phyloP scores from a whole-genome alignment of 1,140 invertebrate species.

The Anadara kagoshimensis region DNA sequence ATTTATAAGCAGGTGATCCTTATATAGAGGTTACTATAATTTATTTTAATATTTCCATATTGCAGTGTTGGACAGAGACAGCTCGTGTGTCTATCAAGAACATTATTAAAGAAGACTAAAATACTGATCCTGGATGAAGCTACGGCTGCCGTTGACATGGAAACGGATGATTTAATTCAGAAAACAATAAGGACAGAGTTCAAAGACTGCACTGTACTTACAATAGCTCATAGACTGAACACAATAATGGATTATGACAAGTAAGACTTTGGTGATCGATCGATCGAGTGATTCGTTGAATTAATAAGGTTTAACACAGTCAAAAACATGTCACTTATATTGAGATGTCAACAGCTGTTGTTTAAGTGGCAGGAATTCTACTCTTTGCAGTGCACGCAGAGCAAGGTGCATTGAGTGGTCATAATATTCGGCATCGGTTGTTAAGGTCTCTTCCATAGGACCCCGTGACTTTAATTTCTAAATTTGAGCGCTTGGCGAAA shows the following conservation, averaged over 20 bases:
- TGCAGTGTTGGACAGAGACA: slow-evolving; percentile 77
- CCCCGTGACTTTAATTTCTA: no score
- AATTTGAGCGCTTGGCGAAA: no score
- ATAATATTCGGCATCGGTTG: no score
- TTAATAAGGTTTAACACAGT: neutral
- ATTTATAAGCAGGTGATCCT: no score
- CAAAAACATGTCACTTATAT: no score
- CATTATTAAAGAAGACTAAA: slow-evolving; percentile 78
- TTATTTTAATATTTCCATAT: no score
- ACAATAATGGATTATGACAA: slow-evolving; percentile 75
- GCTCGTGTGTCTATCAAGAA: slow-evolving; percentile 76
- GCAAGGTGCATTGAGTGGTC: no score
- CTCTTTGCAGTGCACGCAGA: no score
- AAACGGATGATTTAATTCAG: slow-evolving; percentile 75
- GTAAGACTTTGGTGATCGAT: slow-evolving; percentile 37
- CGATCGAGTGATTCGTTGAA: neutral
- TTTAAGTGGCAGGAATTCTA: no score
- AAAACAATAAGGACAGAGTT: slow-evolving; percentile 72
- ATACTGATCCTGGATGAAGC: slow-evolving; percentile 84
- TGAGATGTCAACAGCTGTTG: no score
- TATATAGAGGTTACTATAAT: no score
- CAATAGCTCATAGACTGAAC: slow-evolving; percentile 75
- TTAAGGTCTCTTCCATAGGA: no score
- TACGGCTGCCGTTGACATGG: slow-evolving; percentile 73
- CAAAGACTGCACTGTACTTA: slow-evolving; percentile 72